Conservation (phyloP, 2,797 vertebrate genomes). For the Ptychadena robeensis region DNA sequence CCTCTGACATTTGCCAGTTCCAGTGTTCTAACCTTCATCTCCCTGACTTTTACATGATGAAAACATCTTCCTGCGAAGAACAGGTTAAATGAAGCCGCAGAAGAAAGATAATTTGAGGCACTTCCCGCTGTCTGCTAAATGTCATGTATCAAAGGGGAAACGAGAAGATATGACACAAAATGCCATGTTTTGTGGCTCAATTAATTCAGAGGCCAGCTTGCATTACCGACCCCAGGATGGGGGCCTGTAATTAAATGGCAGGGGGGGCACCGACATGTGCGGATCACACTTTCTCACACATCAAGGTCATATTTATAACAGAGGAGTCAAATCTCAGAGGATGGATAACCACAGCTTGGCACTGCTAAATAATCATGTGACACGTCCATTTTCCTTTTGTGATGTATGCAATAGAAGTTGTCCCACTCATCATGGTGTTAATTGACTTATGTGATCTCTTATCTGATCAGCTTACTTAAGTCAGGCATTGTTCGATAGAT, state of each 20-base stretch:
- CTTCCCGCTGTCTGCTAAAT: slow-evolving; percentile 46
- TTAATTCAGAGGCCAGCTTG: slow-evolving; percentile 23
- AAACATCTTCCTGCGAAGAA: slow-evolving; percentile 22
- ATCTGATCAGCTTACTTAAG: not conserved
- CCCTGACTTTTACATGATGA: slow-evolving; percentile 15
- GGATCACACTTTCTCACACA: slow-evolving; percentile 26
- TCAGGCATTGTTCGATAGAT: no score
- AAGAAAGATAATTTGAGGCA: slow-evolving; percentile 24
- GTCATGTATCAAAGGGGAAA: slow-evolving; percentile 45
- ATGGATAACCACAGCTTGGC: slow-evolving; percentile 6
- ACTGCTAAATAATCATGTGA: not conserved
- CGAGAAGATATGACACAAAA: slow-evolving; percentile 34
- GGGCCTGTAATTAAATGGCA: slow-evolving; percentile 53
- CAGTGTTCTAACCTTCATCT: not conserved
- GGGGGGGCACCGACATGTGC: slow-evolving; percentile 14
- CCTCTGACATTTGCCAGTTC: not conserved
- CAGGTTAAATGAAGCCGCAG: slow-evolving; percentile 26
- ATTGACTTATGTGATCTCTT: not conserved
- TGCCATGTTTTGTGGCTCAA: slow-evolving; percentile 41
- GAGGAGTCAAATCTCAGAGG: not conserved
- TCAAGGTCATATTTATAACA: slow-evolving; percentile 30
- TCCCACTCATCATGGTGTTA: no score
- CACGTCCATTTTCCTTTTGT: not conserved
- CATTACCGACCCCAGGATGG: slow-evolving; percentile 10
- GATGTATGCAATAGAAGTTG: not conserved